Percentiles rank a stretch among this genome's conserved stretches.
phyloP scores from a whole-genome alignment of 1,140 invertebrate genomes.

The Aporrectodea caliginosa region DNA sequence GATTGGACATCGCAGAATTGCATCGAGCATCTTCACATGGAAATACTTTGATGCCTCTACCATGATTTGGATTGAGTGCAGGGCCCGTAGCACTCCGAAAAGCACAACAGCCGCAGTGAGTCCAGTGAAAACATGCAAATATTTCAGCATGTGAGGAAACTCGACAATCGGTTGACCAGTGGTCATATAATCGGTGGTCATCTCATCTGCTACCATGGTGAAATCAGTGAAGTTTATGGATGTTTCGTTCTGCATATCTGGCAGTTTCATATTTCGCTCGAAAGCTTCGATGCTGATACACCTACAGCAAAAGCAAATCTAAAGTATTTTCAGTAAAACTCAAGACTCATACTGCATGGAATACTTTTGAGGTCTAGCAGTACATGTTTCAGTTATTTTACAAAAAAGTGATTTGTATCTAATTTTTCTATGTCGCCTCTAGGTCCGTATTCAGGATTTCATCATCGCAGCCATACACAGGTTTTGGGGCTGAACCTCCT shows the following conservation, averaged over 20 bases:
- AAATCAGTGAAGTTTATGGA: background rate
- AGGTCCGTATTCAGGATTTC: too few relatives aligned
- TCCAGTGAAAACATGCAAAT: constrained; percentile 51
- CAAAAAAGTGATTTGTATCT: too few relatives aligned
- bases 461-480: too few relatives aligned
- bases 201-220: background rate
- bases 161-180: too few relatives aligned
- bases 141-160: background rate
- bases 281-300: background rate
- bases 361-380: too few relatives aligned
- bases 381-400: too few relatives aligned
- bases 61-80: constrained; percentile 72
- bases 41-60: constrained; percentile 73
- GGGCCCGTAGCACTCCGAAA: constrained; percentile 60
- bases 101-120: constrained; percentile 52
- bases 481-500: too few relatives aligned
- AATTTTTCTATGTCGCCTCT: too few relatives aligned
- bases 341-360: too few relatives aligned
- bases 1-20: constrained; percentile 76
- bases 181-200: too few relatives aligned
- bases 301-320: too few relatives aligned
- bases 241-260: background rate
- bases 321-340: too few relatives aligned
- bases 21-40: constrained; percentile 79
- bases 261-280: background rate